phyloP scores from a whole-genome alignment of 2,888 invertebrate species.

The Cactoblastis cactorum region DNA sequence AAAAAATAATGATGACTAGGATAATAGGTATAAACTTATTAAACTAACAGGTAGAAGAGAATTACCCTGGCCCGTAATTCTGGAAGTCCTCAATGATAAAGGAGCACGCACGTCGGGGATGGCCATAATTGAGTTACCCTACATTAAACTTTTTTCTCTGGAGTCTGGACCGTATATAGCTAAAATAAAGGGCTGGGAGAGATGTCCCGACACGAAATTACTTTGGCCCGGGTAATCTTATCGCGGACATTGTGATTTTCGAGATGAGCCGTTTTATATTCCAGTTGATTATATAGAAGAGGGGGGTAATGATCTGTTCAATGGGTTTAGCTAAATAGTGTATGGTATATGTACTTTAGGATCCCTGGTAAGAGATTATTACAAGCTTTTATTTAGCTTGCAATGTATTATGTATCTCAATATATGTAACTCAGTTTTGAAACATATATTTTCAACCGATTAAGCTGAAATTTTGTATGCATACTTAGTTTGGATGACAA shows the following conservation, averaged over 20 bases:
- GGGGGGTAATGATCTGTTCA: slow-evolving; percentile 16
- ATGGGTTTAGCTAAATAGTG: neutral
- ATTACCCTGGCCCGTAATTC: neutral
- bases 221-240: slow-evolving; percentile 47
- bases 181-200: slow-evolving; percentile 55
- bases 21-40: neutral
- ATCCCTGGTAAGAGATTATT: too few species aligned
- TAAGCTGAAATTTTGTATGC: too few species aligned
- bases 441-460: too few species aligned
- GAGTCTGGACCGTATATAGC: slow-evolving; percentile 48
- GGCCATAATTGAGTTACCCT: slow-evolving; percentile 61
- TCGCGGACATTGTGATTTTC: slow-evolving; percentile 46
- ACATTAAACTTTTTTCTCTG: slow-evolving; percentile 56
- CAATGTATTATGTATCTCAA: too few species aligned
- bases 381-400: too few species aligned
- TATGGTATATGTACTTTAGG: too few species aligned
- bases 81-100: slow-evolving; percentile 32
- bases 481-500: too few species aligned
- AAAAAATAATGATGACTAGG: neutral
- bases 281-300: slow-evolving; percentile 30
- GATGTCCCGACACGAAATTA: slow-evolving; percentile 46
- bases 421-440: too few species aligned
- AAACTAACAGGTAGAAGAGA: neutral
- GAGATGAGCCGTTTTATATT: slow-evolving; percentile 35
- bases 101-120: slow-evolving; percentile 43